Base-by-base conservation (phyloP, 2,888 invertebrate genomes). In the Anthophora plumipes region DNA sequence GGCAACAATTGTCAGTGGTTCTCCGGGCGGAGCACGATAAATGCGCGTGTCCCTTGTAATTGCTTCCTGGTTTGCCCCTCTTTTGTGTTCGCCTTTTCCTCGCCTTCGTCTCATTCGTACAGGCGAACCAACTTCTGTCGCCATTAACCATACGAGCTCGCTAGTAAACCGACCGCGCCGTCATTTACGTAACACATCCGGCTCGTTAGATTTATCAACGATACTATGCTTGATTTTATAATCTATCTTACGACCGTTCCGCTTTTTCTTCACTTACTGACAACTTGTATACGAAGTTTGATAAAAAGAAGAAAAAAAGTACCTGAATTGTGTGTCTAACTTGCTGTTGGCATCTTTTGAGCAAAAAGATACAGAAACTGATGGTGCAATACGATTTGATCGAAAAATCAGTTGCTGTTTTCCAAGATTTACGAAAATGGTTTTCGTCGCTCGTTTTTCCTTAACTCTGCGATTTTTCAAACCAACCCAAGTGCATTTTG, bases 181-280 rank as follows among this genome's bases (percentile, higher is more conserved):
- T 52, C 66, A 41, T 67, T 84, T 85, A 77, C 79, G 82, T 84
- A 85, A 68, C 55, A 66, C 66, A 72, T 85, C 84, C 85, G 79
- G 82, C 77, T 84, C 73, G 59, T 82, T 66, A 61, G 77, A 82
- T 82, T 79, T 82, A 46, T 59, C 50, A 43, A 50, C 55, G 57
- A 71, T 61, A 70, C 46, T 22, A 25, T 31, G 55, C 71, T 72
- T 25, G 31, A 43, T 67, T 73, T 57, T 48, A 20, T 50, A 50
- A 41, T 50, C 22, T 2, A 25, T 37, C 39, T 39, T 14, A 14
- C 31, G 25, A 57, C 22, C 22, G 6, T 7, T 22, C 7, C 68
- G 57, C n/a, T 20, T 20, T 39, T 3, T 14, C 6, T 37, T 17
- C n/a, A 20, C 37, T 9, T 17, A 12, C 1, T 1, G 48, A 31